Evolutionary conservation across 2,797 vertebrate genomes (phyloP), one percentile per base, ranked within the genome.

Genomic region (Argyrosomus regius): DNA sequence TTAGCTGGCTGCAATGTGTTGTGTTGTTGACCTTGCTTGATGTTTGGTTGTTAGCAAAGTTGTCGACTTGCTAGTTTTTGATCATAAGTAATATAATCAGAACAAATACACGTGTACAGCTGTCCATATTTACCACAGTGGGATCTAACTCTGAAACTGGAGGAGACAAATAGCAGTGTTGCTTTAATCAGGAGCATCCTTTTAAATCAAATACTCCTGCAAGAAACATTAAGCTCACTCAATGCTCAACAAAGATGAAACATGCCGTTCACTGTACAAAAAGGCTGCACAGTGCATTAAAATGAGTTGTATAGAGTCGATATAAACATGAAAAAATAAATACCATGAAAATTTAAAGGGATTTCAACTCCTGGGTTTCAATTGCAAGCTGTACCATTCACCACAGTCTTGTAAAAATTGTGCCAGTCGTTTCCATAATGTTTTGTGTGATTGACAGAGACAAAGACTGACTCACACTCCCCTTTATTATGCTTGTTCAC

Each of bases 391-490:
- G 49, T 41, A 63, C 28, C 61, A 20, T 70, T 75, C 78, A 57
- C 63, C 20, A 41, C 43, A 16, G 28, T 14, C 75, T 68, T 41
- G 70, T 60, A 74, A 53, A 86, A 86, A 86, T n/a, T 67, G 75
- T 77, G 63, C 64, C 64, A 85, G 75, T 79, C 74, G 4, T 71
- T 80, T 66, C 71, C 53, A 57, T 45, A 61, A 57, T 49, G 64
- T 77, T 45, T 41, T 9, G 14, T 52, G 50, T 87, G 89, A 90
- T 63, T 86, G 89, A 87, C 80, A 77, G 82, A 78, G 50, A 72
- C 12, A 43, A 67, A 66, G 78, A 80, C 73, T 81, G 81, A 88
- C 77, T 89, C 88, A 77, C 78, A 17, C 72, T 60, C 56, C 11
- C 61, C 64, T 78, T 84, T 81, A 72, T 85, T 80, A 81, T 83